Evolutionary conservation across 2,113 vertebrate genomes (phyloP).

Genomic region (Nycticryphes semicollaris): DNA sequence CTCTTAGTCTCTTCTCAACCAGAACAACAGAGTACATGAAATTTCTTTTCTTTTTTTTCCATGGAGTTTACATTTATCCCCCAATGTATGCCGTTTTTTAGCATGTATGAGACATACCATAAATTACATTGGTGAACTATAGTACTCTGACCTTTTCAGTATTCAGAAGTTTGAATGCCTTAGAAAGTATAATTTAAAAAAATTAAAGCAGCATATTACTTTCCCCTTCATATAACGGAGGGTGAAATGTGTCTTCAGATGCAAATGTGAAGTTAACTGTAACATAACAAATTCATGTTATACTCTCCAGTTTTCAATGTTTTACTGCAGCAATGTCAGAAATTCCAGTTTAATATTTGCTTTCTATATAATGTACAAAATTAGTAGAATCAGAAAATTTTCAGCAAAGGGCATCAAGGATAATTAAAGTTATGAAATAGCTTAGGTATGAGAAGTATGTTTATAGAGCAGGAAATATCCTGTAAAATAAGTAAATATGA

Average conservation of each 20-base stretch:
- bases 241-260: not conserved
- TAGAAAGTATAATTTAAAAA: conserved; percentile 66
- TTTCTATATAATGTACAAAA: not conserved
- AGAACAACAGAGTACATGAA: fast-evolving
- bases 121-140: conserved; percentile 42
- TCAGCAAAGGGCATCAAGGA: not conserved
- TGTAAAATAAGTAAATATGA: not conserved
- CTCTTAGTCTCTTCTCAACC: not conserved
- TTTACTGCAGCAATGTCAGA: not conserved
- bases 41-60: not conserved
- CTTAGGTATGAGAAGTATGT: not conserved
- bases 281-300: not conserved
- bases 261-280: not conserved
- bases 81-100: conserved; percentile 9
- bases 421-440: not conserved
- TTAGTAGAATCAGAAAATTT: not conserved
- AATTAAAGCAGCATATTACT: conserved; percentile 55
- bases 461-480: not conserved
- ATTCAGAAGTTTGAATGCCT: conserved; percentile 59
- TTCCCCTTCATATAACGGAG: conserved; percentile 28
- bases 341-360: not conserved
- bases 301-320: not conserved
- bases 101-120: not conserved
- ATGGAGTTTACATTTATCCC: conserved; percentile 19
- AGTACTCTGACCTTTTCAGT: conserved; percentile 67